These are phyloP conservation scores for Mylabris sibirica DNA, from an alignment of 2,888 invertebrate species.

Conservation along the genomic window DNA sequence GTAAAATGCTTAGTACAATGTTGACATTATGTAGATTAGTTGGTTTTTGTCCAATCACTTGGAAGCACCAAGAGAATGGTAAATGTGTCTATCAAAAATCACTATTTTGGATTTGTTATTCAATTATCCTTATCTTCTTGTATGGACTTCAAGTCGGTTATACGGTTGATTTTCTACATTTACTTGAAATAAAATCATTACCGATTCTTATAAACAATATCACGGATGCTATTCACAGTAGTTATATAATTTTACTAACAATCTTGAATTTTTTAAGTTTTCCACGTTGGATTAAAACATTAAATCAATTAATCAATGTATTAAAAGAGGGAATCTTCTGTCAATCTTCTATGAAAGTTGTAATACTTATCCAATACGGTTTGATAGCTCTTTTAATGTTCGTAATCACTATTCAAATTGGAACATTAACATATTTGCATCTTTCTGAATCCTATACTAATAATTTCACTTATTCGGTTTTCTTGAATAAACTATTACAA, in stretches of 20 bases:
- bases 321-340: slow-evolving; percentile 53
- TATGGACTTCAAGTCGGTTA: slow-evolving; percentile 42
- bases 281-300: slow-evolving; percentile 47
- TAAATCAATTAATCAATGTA: slow-evolving; percentile 49
- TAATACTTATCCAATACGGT: slow-evolving; percentile 44
- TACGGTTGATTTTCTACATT: slow-evolving; percentile 46
- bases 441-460: slow-evolving; percentile 47
- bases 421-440: slow-evolving; percentile 45
- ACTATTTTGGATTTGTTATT: slow-evolving; percentile 49
- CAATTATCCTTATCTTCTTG: slow-evolving; percentile 40
- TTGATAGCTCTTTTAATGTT: slow-evolving; percentile 40
- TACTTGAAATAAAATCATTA: slow-evolving; percentile 46
- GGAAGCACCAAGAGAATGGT: slow-evolving; percentile 45
- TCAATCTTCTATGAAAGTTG: slow-evolving; percentile 45
- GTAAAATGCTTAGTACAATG: slow-evolving; percentile 47
- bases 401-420: slow-evolving; percentile 43
- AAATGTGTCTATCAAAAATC: slow-evolving; percentile 52
- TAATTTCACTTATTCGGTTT: slow-evolving; percentile 45
- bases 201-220: slow-evolving; percentile 50
- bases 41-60: slow-evolving; percentile 53
- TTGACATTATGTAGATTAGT: slow-evolving; percentile 47
- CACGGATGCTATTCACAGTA: slow-evolving; percentile 51
- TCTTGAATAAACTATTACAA: slow-evolving; percentile 50
- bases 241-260: slow-evolving; percentile 49
- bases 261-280: slow-evolving; percentile 46